Conservation (phyloP, 2,113 vertebrate species). For the zebrafish (Danio rerio) region DNA sequence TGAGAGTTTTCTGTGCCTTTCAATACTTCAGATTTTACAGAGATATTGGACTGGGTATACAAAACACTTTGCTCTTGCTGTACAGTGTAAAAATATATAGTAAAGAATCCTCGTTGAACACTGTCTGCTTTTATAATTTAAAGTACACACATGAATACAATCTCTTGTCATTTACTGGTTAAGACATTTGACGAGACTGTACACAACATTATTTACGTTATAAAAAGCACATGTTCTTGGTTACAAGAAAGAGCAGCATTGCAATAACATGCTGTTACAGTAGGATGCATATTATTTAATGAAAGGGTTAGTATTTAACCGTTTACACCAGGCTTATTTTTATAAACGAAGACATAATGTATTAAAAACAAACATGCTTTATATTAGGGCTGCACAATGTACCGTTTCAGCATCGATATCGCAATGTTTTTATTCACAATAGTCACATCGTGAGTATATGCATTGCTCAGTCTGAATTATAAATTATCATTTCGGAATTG, state of each 20-base stretch:
- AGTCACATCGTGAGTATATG: too few species aligned
- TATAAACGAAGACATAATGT: not conserved
- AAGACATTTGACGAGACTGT: not conserved
- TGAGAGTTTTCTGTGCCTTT: constrained; percentile 71
- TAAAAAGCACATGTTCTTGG: too few species aligned
- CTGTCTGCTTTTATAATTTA: constrained; percentile 37
- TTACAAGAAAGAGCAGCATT: too few species aligned
- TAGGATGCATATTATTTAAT: not conserved
- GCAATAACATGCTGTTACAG: not conserved
- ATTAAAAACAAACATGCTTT: too few species aligned
- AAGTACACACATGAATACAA: constrained; percentile 10
- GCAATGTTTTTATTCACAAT: too few species aligned
- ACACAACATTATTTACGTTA: too few species aligned
- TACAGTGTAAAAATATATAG: constrained; percentile 63
- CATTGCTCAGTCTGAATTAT: too few species aligned
- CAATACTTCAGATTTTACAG: constrained; percentile 61
- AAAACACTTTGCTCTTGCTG: constrained; percentile 53
- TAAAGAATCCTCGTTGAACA: constrained; percentile 56
- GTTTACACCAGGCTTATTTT: not conserved
- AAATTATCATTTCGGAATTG: too few species aligned
- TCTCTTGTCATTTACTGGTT: not conserved
- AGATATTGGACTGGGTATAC: constrained; percentile 46
- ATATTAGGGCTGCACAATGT: too few species aligned
- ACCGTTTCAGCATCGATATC: too few species aligned
- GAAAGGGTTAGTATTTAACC: too few species aligned